Percentiles rank a stretch among this genome's conserved stretches.
Evolutionary conservation across 2,113 vertebrate species (phyloP).

Genomic region (Maylandia zebra): DNA sequence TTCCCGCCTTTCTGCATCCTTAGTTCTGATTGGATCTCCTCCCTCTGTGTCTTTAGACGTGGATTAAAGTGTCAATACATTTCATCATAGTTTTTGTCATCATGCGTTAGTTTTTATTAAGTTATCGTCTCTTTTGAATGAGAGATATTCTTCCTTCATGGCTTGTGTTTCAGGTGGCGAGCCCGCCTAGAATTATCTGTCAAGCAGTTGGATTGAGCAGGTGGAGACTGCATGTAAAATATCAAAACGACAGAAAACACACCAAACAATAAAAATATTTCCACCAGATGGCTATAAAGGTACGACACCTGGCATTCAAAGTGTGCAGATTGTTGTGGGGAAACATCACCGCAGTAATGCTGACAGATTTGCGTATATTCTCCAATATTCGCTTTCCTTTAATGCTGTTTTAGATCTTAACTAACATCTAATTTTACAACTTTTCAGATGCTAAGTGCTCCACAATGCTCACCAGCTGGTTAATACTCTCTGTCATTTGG

Average conservation of each 20-base stretch:
- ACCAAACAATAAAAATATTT: not conserved
- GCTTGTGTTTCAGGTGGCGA: not conserved
- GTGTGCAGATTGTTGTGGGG: not conserved
- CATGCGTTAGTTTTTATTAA: not conserved
- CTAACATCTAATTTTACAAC: not conserved
- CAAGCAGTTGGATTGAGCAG: not conserved
- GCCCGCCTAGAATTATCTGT: not conserved
- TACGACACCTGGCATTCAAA: not conserved
- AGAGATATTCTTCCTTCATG: not conserved
- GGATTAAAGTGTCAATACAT: not conserved
- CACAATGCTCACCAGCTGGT: not conserved
- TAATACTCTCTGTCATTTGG: not conserved
- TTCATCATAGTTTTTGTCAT: not conserved
- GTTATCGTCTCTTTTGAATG: not conserved
- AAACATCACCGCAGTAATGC: rapidly evolving
- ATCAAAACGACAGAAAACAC: not conserved
- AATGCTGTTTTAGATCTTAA: not conserved
- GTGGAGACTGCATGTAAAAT: not conserved
- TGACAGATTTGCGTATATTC: not conserved
- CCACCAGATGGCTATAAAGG: not conserved
- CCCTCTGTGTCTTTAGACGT: not conserved
- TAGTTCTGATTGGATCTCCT: not conserved
- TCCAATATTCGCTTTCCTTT: not conserved
- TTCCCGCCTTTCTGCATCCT: not conserved
- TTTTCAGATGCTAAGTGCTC: not conserved